A percentile compares a stretch with the other conserved stretches of the same genome.
These are phyloP conservation scores for Melanotaenia parkinsoni DNA, from an alignment of 2,797 vertebrate species.

Conservation along the genomic window DNA sequence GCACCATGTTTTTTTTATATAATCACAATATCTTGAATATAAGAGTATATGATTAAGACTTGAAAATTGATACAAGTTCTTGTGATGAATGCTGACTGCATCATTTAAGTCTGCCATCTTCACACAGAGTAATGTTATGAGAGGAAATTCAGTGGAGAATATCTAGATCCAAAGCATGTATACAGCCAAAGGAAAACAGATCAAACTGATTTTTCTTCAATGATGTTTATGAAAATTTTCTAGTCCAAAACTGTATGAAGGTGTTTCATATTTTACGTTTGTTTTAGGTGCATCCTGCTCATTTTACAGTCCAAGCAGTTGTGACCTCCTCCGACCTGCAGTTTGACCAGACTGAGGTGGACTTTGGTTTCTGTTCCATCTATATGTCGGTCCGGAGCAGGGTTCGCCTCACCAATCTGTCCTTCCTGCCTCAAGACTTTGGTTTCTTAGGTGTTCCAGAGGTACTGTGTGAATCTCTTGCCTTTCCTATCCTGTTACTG, in stretches of 20 bases:
- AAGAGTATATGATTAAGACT: constrained; percentile 27
- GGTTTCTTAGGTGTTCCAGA: constrained; percentile 89
- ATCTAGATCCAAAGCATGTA: no score
- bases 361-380: constrained; percentile 91
- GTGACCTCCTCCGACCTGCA: constrained; percentile 89
- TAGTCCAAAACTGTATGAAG: neutral
- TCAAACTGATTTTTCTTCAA: neutral
- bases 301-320: constrained; percentile 87
- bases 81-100: neutral
- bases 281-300: constrained; percentile 81
- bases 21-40: constrained; percentile 6
- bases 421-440: constrained; percentile 91
- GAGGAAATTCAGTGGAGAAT: neutral
- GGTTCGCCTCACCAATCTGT: constrained; percentile 85
- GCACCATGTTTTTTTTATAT: neutral
- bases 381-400: constrained; percentile 82
- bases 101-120: constrained; percentile 2
- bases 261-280: neutral
- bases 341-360: constrained; percentile 80
- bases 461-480: constrained; percentile 72
- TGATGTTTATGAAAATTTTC: neutral
- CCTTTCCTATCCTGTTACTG: neutral
- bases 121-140: neutral
- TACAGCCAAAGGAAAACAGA: no score
- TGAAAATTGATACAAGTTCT: constrained; percentile 16